phyloP scores from a whole-genome alignment of 1,140 invertebrate genomes.

The Solenopsis invicta region DNA sequence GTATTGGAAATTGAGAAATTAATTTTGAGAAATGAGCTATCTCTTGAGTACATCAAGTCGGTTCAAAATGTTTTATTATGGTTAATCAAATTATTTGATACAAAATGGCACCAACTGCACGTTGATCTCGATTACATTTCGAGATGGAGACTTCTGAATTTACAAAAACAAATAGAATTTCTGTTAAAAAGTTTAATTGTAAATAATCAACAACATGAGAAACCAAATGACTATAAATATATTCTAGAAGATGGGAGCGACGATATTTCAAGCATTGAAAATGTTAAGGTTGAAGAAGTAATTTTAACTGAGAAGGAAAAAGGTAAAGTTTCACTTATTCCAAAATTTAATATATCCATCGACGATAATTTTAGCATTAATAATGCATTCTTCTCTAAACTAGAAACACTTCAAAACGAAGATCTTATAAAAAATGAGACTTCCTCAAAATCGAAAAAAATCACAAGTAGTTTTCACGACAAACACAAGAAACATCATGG shows the following conservation, averaged over 20 bases:
- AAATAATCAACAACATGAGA: neutral
- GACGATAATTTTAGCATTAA: neutral
- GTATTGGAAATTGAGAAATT: neutral
- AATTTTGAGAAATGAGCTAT: neutral
- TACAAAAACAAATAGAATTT: slow-evolving; percentile 24
- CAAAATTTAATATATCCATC: neutral
- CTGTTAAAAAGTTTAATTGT: neutral
- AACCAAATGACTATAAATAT: neutral
- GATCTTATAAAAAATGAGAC: neutral
- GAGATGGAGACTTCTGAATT: neutral
- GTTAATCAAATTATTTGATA: neutral
- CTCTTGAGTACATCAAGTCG: neutral
- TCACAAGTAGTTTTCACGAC: neutral
- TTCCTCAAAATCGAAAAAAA: neutral
- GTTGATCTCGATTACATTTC: neutral
- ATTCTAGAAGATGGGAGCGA: neutral
- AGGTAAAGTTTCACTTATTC: neutral
- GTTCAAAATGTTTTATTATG: neutral
- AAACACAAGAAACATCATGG: neutral
- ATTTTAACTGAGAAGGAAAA: too few species aligned
- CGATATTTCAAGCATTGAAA: neutral
- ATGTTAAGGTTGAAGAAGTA: neutral
- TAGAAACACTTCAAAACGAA: neutral
- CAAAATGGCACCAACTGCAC: slow-evolving; percentile 1
- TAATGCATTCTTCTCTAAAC: neutral